Base-by-base conservation (phyloP, 92 coral and sea anemone species). In the Epizoanthus scotinus region DNA sequence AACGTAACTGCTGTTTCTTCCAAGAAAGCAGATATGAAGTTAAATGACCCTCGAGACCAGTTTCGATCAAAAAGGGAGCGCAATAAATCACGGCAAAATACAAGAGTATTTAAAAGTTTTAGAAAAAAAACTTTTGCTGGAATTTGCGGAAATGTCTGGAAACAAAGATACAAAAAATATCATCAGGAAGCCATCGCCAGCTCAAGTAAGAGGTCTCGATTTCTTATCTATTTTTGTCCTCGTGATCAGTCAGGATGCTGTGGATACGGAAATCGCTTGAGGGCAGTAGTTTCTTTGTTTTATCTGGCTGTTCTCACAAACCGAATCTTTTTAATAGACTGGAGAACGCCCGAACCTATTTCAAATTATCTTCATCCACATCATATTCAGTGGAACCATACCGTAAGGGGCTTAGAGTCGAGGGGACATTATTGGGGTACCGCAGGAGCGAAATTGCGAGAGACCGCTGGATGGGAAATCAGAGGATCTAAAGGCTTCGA, bases 221-320 rank as follows among this genome's bases (percentile, higher is more conserved):
- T 88, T 73, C 71, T 93, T 67, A 90, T 90, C 15, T 93, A 91
- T 71, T 81, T 80, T 12, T 93, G 98, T 47, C 95, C 96, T 13
- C 89, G 92, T 6, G 71, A 79, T 28, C 70, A 90, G 69, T 87
- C 86, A 73, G 97, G 97, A 4, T 92, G 97, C 56, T 92, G 97
- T 72, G 98, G 98, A 14, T 94, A 93, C 58, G 98, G 98, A 18
- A 94, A 94, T 61, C 89, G 98, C 31, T 78, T 94, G 53, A 81
- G 97, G 38, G 97, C 94, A 13, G 82, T 92, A 15, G 88, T 87
- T 0, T 88, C 90, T 2, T 59, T 89, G 53, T 94, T 94, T 71
- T 93, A 94, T 77, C 87, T 94, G 53, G 87, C 98, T 70, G 59
- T 94, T 31, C 82, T 94, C 19, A 89, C 94, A 26, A 92, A 88